Evolutionary conservation across 2,797 vertebrate species (phyloP).

Genomic region (Rhinophrynus dorsalis): DNA sequence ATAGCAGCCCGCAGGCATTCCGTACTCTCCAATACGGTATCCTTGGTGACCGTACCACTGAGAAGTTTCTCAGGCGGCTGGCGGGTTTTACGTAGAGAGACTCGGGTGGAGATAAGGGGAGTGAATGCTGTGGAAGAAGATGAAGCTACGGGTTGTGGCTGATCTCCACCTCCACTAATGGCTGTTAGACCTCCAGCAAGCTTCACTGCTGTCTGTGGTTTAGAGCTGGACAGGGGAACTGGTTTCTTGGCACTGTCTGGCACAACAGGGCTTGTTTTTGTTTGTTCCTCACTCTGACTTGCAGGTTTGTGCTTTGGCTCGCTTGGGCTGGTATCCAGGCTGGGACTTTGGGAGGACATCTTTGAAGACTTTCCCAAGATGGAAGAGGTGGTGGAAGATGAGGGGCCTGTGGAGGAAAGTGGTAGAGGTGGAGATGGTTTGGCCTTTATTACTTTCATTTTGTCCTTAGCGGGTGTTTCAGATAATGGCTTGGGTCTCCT

Average conservation of each 20-base stretch:
- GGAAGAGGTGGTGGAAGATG: constrained; percentile 54
- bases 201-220: constrained; percentile 74
- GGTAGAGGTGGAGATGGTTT: constrained; percentile 90
- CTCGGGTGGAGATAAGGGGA: constrained; percentile 86
- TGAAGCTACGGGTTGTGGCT: constrained; percentile 34
- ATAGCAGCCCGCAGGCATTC: constrained; percentile 87
- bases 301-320: constrained; percentile 48
- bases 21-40: constrained; percentile 85
- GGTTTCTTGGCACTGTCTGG: constrained; percentile 74
- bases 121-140: constrained; percentile 80
- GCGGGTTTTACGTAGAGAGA: constrained; percentile 91
- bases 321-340: constrained; percentile 70
- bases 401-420: constrained; percentile 62
- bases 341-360: constrained; percentile 69
- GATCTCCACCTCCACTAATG: constrained; percentile 54
- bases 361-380: constrained; percentile 72
- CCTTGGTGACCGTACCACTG: constrained; percentile 86
- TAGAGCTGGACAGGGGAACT: constrained; percentile 69
- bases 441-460: constrained; percentile 82
- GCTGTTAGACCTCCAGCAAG: constrained; percentile 50
- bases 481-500: constrained; percentile 79
- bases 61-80: constrained; percentile 84
- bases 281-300: constrained; percentile 31
- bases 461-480: constrained; percentile 77
- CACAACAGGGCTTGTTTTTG: constrained; percentile 65